These are phyloP conservation scores for Casuarius casuarius DNA, from an alignment of 2,113 vertebrate species.

Conservation along the genomic window DNA sequence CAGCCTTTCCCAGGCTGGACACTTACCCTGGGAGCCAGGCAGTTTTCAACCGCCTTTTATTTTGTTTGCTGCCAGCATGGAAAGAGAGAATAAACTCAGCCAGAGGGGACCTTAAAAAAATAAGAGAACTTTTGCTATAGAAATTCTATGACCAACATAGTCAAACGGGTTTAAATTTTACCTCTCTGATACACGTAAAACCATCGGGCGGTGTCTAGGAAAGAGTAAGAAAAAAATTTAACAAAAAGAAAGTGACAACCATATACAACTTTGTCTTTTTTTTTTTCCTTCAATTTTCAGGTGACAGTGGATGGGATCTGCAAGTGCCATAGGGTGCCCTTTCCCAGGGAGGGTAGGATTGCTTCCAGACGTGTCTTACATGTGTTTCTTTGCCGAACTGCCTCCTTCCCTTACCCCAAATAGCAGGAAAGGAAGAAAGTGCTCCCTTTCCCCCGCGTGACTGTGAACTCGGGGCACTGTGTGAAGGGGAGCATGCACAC, in stretches of 20 bases:
- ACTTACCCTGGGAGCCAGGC: neutral
- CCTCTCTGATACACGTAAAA: slow-evolving; percentile 80
- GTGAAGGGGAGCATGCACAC: neutral
- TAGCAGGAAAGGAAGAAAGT: neutral
- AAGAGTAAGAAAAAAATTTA: slow-evolving; percentile 70
- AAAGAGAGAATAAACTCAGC: neutral
- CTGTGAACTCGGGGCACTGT: neutral
- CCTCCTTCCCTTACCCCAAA: neutral
- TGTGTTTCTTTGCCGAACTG: neutral
- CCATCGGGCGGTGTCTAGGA: slow-evolving; percentile 78
- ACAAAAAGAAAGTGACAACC: slow-evolving; percentile 23
- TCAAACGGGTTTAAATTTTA: slow-evolving; percentile 73
- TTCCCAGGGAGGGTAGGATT: neutral
- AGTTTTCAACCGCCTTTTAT: neutral
- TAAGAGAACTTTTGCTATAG: neutral
- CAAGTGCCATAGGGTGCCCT: neutral
- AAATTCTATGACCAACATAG: neutral
- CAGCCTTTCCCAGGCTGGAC: neutral
- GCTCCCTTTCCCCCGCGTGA: neutral
- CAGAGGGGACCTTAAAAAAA: neutral
- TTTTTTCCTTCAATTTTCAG: neutral
- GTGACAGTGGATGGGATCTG: neutral
- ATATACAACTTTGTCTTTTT: slow-evolving; percentile 13
- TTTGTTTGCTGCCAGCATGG: neutral
- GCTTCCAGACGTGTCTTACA: neutral